Conservation (phyloP, 2,113 vertebrate species). For the Odontesthes bonariensis region DNA sequence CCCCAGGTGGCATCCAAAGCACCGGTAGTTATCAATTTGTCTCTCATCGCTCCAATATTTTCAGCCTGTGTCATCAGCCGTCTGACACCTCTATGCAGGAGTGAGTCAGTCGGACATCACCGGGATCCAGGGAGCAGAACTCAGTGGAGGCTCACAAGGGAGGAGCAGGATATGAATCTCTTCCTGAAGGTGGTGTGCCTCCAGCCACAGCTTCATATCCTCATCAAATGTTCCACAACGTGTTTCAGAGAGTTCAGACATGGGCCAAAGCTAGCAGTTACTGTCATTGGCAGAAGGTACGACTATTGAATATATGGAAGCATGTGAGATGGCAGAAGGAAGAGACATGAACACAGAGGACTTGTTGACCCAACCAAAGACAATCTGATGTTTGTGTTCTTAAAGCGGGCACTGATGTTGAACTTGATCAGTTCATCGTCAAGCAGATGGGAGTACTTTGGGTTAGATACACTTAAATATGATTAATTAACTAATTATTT, state of each 20-base stretch:
- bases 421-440: conserved; percentile 15
- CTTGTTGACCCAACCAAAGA: conserved; percentile 6
- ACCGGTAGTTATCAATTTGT: conserved; percentile 33
- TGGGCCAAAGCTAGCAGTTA: conserved; percentile 52
- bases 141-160: conserved; percentile 1
- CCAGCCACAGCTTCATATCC: conserved; percentile 16
- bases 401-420: conserved; percentile 8
- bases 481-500: not conserved
- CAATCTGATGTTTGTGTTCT: not conserved
- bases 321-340: conserved; percentile 30
- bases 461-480: not conserved
- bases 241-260: conserved; percentile 53
- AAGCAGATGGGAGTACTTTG: not conserved
- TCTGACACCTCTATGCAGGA: conserved; percentile 12
- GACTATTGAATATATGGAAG: conserved; percentile 40
- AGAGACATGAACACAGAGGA: not conserved
- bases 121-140: conserved; percentile 1
- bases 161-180: conserved; percentile 6
- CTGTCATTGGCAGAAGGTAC: conserved; percentile 37
- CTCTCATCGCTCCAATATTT: conserved; percentile 29
- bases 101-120: conserved; percentile 50
- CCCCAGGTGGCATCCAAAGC: conserved; percentile 18
- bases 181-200: conserved; percentile 14
- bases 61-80: conserved; percentile 32
- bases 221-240: conserved; percentile 19